Conservation (phyloP, 2,888 invertebrate species). For the Acrobasis suavella region DNA sequence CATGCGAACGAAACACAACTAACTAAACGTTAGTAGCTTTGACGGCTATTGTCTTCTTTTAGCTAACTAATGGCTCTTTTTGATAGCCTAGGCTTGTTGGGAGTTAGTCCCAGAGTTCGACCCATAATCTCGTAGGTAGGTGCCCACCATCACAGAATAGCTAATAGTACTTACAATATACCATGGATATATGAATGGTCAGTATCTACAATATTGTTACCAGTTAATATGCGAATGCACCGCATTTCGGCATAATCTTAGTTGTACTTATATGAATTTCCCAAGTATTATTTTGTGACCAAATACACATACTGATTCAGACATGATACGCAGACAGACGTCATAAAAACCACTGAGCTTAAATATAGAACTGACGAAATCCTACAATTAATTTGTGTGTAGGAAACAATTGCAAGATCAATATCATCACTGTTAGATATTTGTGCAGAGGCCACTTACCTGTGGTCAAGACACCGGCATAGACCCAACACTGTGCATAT, state of each 20-base stretch:
- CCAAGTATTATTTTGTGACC: background rate
- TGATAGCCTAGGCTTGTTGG: no score
- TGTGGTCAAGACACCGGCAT: conserved; percentile 94
- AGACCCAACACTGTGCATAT: conserved; percentile 98
- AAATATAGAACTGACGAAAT: conserved; percentile 5
- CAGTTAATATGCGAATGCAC: no score
- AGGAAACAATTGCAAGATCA: background rate
- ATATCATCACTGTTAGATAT: background rate
- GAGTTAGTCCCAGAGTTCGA: no score
- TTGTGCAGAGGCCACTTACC: conserved; percentile 68
- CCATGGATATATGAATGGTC: no score
- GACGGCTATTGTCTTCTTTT: no score
- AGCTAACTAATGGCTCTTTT: no score
- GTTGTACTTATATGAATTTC: no score
- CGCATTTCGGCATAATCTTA: no score
- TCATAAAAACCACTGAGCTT: background rate
- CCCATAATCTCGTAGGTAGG: no score
- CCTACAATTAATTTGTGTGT: background rate
- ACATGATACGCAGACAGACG: background rate
- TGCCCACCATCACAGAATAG: background rate
- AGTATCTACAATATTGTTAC: no score
- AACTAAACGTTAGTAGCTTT: no score
- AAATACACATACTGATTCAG: background rate
- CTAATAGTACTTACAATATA: background rate
- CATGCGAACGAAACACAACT: no score